These are phyloP conservation scores for Illadopsis cleaveri DNA, from an alignment of 2,113 vertebrate species.

Conservation along the genomic window DNA sequence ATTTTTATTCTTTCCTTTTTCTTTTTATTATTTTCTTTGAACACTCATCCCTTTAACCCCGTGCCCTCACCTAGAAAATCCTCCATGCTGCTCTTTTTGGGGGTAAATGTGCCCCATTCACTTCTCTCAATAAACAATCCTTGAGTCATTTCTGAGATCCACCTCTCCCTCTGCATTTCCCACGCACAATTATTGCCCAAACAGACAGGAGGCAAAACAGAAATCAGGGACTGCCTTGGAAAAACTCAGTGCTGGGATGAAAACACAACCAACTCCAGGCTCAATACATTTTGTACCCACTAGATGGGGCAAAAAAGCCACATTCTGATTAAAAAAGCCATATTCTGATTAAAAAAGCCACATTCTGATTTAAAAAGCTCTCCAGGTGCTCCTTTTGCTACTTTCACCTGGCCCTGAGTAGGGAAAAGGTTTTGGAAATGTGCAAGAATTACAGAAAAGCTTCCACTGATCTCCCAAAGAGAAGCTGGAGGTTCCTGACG, in stretches of 20 bases:
- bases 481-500: neutral
- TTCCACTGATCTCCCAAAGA: neutral
- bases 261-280: neutral
- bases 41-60: neutral
- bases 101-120: accelerated
- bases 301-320: slow-evolving; percentile 59
- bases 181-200: neutral
- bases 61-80: neutral
- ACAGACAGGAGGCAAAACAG: neutral
- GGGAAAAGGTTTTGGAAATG: neutral
- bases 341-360: neutral
- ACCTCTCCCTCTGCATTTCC: neutral
- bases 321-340: neutral
- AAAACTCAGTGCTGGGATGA: neutral
- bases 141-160: neutral
- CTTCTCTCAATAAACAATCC: neutral
- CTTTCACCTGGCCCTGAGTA: neutral
- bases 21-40: neutral
- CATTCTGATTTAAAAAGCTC: neutral
- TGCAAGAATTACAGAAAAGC: neutral
- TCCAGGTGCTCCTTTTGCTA: neutral
- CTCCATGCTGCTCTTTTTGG: neutral
- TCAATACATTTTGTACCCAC: slow-evolving; percentile 7
- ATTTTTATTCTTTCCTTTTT: neutral
- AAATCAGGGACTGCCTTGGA: neutral